These are phyloP conservation scores for Tragelaphus imberbis DNA, from an alignment of 2,113 vertebrate genomes.

Conservation along the genomic window DNA sequence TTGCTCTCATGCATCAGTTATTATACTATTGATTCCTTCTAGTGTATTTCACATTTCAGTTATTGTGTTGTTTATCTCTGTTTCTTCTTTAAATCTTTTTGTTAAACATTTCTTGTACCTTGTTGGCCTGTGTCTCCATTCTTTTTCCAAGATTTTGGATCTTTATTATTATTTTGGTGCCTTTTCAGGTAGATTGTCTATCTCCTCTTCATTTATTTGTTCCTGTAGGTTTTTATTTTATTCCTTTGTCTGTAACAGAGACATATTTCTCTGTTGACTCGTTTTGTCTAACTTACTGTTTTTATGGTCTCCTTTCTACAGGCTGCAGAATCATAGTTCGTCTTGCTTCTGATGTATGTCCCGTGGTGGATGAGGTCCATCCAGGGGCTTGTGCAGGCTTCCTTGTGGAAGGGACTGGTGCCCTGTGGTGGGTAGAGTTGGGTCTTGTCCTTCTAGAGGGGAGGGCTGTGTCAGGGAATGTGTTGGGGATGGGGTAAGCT, in stretches of 20 bases:
- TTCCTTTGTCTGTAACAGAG: neutral
- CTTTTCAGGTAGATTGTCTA: neutral
- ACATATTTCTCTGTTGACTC: neutral
- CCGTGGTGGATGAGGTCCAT: neutral
- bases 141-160: neutral
- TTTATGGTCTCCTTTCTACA: neutral
- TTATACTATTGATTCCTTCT: neutral
- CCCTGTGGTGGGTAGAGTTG: neutral
- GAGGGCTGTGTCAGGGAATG: neutral
- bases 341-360: neutral
- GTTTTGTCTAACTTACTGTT: neutral
- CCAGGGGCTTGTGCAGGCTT: neutral
- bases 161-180: neutral
- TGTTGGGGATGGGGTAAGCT: neutral
- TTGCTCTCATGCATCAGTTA: neutral
- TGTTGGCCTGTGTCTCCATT: neutral
- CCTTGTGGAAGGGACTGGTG: neutral
- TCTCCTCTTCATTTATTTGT: neutral
- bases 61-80: neutral
- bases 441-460: neutral
- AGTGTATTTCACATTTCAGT: neutral
- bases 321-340: neutral
- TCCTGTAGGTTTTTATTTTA: neutral
- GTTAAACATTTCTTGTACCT: neutral
- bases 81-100: neutral